Conservation (phyloP, 2,113 vertebrate species). For the Coracopsis vasa region DNA sequence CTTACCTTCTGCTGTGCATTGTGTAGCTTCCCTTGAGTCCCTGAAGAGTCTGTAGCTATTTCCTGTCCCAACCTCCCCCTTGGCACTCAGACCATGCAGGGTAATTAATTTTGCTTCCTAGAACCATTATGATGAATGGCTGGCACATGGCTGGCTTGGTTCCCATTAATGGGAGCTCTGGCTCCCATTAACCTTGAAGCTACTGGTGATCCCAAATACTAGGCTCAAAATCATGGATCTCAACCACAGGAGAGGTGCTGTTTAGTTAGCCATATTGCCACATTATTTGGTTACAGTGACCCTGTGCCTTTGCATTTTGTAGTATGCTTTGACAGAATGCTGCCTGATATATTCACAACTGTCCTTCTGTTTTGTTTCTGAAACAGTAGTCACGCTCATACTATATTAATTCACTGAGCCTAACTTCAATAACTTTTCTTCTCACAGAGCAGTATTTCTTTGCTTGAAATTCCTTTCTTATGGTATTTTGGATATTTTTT, state of each 20-base stretch:
- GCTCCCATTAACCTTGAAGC: neutral
- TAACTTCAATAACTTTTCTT: neutral
- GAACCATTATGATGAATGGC: neutral
- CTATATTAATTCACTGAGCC: neutral
- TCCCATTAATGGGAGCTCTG: neutral
- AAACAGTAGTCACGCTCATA: neutral
- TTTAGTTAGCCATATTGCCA: rapidly evolving
- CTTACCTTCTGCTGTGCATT: rapidly evolving
- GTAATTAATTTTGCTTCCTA: neutral
- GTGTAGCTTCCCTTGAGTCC: neutral
- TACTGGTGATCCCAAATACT: neutral
- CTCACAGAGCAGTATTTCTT: neutral
- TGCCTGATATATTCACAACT: neutral
- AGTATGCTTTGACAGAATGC: neutral
- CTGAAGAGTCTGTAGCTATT: rapidly evolving
- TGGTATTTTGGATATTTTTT: neutral
- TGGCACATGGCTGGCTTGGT: neutral
- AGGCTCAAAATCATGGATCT: neutral
- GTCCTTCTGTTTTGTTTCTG: neutral
- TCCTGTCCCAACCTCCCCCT: neutral
- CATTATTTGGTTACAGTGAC: neutral
- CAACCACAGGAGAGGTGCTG: neutral
- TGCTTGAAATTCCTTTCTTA: neutral
- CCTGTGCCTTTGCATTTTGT: neutral
- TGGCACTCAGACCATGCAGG: neutral